These are phyloP conservation scores for Malachius bipustulatus DNA, from an alignment of 2,888 invertebrate genomes.

Conservation along the genomic window DNA sequence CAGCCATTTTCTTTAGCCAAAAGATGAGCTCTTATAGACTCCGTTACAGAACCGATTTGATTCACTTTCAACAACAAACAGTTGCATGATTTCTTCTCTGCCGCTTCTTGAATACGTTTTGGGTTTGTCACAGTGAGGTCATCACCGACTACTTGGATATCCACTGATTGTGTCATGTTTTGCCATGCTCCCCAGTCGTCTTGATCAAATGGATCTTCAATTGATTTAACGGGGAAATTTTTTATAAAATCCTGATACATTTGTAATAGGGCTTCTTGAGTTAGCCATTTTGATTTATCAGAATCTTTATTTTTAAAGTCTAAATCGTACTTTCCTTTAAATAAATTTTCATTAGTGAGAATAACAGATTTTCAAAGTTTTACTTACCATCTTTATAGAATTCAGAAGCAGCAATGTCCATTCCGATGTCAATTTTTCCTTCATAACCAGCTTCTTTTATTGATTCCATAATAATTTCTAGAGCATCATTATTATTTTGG, in stretches of 20 bases:
- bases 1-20: conserved; percentile 81
- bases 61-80: conserved; percentile 91
- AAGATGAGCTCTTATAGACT: conserved; percentile 88
- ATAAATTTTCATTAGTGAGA: no score
- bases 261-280: conserved; percentile 70
- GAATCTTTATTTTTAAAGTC: conserved; percentile 96
- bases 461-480: conserved; percentile 74
- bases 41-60: conserved; percentile 97
- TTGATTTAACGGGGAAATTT: conserved; percentile 87
- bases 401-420: conserved; percentile 99
- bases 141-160: conserved; percentile 87
- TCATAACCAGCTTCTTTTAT: conserved; percentile 94
- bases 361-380: no score
- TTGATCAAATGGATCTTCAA: conserved; percentile 99
- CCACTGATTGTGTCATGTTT: conserved; percentile 58
- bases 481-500: conserved; percentile 88
- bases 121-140: conserved; percentile 94
- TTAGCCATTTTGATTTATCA: conserved; percentile 68
- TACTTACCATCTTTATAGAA: conserved; percentile 73
- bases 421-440: conserved; percentile 93
- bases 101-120: conserved; percentile 82
- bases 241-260: conserved; percentile 85
- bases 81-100: conserved; percentile 96
- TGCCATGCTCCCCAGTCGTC: conserved; percentile 97
- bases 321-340: conserved; percentile 73